Conservation (phyloP, 2,888 invertebrate species). For the Nebria salina region DNA sequence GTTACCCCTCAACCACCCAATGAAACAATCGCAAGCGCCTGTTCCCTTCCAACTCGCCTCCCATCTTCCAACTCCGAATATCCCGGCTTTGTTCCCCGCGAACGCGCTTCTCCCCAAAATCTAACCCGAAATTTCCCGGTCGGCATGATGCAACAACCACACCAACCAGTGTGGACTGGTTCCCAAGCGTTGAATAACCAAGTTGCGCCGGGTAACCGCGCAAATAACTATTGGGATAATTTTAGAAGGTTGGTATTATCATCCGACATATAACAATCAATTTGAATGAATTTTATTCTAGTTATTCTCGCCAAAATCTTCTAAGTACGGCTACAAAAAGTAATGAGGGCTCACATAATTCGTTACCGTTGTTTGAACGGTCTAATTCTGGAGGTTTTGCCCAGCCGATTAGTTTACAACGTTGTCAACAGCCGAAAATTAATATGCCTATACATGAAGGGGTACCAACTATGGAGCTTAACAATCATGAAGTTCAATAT, state of each 20-base stretch:
- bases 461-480: slow-evolving; percentile 55
- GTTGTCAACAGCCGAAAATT: slow-evolving; percentile 52
- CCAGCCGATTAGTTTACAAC: slow-evolving; percentile 56
- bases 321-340: slow-evolving; percentile 80
- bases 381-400: slow-evolving; percentile 65
- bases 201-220: slow-evolving; percentile 88
- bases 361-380: slow-evolving; percentile 66
- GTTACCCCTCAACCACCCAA: slow-evolving; percentile 34
- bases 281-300: slow-evolving; percentile 55
- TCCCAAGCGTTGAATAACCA: slow-evolving; percentile 81
- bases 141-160: slow-evolving; percentile 57
- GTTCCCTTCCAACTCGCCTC: slow-evolving; percentile 31
- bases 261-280: background rate
- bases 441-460: slow-evolving; percentile 55
- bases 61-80: slow-evolving; percentile 38
- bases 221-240: slow-evolving; percentile 95
- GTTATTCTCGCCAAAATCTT: slow-evolving; percentile 89
- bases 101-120: slow-evolving; percentile 48
- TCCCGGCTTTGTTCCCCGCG: slow-evolving; percentile 36
- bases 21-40: slow-evolving; percentile 33
- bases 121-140: slow-evolving; percentile 56
- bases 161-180: slow-evolving; percentile 60
- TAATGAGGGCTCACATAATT: slow-evolving; percentile 70
- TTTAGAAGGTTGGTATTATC: slow-evolving; percentile 78
- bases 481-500: slow-evolving; percentile 48